phyloP scores from a whole-genome alignment of 2,888 invertebrate genomes.

The Lomographa bimaculata region DNA sequence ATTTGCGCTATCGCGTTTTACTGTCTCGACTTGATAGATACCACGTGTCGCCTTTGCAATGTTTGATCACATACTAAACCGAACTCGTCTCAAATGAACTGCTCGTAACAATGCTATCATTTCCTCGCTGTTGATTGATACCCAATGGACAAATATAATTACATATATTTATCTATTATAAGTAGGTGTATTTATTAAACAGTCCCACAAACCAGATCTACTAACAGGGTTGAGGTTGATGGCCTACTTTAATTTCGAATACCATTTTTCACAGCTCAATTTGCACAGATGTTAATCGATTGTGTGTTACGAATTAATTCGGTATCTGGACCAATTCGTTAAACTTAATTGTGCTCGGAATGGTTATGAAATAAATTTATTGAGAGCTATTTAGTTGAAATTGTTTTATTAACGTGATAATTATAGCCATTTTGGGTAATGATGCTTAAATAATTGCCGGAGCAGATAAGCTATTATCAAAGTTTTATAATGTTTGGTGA shows the following conservation, averaged over 20 bases:
- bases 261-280: conserved; percentile 23
- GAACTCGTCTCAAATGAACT: conserved; percentile 50
- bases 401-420: conserved; percentile 13
- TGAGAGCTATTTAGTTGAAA: conserved; percentile 18
- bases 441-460: conserved; percentile 11
- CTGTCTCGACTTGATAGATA: conserved; percentile 43
- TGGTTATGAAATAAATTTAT: conserved; percentile 21
- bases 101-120: conserved; percentile 45
- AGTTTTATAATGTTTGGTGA: conserved; percentile 15
- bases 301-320: conserved; percentile 31
- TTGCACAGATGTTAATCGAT: conserved; percentile 42
- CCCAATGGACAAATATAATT: background rate
- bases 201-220: conserved; percentile 15
- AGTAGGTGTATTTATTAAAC: no score
- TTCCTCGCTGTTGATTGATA: conserved; percentile 39
- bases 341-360: conserved; percentile 30
- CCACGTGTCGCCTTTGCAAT: conserved; percentile 62
- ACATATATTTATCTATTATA: no score
- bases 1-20: conserved; percentile 27
- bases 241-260: conserved; percentile 28
- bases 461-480: conserved; percentile 12
- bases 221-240: conserved; percentile 54
- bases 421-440: conserved; percentile 5
- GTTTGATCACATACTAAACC: conserved; percentile 62
- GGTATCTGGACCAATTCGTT: conserved; percentile 24